Percentiles rank a stretch among this genome's conserved stretches.
These are phyloP conservation scores for Lepetodrilus schrolli DNA, from an alignment of 2,888 invertebrate genomes.

Conservation along the genomic window DNA sequence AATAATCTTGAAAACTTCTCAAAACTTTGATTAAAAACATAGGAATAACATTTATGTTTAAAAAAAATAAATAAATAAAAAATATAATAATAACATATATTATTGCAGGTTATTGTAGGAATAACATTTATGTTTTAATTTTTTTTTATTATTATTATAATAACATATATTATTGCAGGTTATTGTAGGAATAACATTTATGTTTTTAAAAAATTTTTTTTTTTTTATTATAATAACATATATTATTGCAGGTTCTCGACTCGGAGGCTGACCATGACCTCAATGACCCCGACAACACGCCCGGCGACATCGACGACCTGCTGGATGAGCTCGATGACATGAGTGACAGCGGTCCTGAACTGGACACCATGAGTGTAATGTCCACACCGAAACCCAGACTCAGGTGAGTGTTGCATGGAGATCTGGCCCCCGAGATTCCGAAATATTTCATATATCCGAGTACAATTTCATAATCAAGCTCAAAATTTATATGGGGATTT, in stretches of 20 bases:
- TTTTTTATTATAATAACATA: not conserved
- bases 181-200: not conserved
- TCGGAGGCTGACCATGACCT: constrained; percentile 72
- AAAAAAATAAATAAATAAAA: too few species aligned
- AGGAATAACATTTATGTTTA: too few species aligned
- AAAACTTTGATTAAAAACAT: too few species aligned
- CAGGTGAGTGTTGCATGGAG: constrained; percentile 59
- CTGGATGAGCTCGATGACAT: constrained; percentile 96
- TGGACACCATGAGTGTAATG: constrained; percentile 94
- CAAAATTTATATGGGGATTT: too few species aligned
- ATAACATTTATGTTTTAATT: not conserved
- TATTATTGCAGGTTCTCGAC: constrained; percentile 65
- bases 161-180: not conserved
- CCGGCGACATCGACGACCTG: constrained; percentile 82
- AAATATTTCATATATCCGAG: too few species aligned
- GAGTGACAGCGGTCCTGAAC: constrained; percentile 94
- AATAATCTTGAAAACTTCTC: too few species aligned
- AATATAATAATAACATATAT: too few species aligned
- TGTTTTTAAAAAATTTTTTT: not conserved
- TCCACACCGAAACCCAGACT: constrained; percentile 97
- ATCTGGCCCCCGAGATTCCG: too few species aligned
- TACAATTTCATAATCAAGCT: too few species aligned
- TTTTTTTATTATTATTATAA: not conserved
- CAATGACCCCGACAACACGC: constrained; percentile 63
- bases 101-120: not conserved